These are phyloP conservation scores for Cynopterus brachyotis DNA, from an alignment of 2,113 vertebrate genomes.

Conservation along the genomic window DNA sequence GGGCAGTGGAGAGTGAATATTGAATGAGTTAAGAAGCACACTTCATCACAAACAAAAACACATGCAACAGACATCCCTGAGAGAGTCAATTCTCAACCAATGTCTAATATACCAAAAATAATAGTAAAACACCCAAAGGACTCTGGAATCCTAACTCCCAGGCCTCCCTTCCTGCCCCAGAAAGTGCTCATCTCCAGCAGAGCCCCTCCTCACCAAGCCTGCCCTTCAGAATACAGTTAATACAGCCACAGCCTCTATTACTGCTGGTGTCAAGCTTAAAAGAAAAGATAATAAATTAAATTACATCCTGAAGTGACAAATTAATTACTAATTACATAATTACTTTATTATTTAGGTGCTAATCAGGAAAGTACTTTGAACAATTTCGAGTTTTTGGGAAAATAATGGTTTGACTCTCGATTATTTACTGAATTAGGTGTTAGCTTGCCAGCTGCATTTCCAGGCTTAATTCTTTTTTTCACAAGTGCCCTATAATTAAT, in stretches of 20 bases:
- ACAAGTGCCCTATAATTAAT: conserved; percentile 74
- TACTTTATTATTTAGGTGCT: conserved; percentile 80
- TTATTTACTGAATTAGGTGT: conserved; percentile 75
- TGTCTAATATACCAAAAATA: neutral
- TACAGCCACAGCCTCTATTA: conserved; percentile 5
- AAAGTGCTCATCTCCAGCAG: neutral
- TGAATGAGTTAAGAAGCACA: neutral
- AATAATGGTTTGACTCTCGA: conserved; percentile 82
- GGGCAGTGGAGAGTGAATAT: neutral
- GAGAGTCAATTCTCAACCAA: neutral
- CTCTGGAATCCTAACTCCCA: neutral
- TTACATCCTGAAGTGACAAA: conserved; percentile 72
- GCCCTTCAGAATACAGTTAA: conserved; percentile 36
- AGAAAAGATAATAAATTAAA: conserved; percentile 79
- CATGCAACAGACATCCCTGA: neutral
- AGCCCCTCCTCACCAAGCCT: neutral
- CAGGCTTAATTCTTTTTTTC: conserved; percentile 71
- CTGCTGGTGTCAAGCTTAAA: conserved; percentile 75
- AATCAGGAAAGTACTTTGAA: conserved; percentile 79
- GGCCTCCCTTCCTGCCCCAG: neutral
- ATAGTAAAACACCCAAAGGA: neutral
- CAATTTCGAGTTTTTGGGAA: conserved; percentile 81
- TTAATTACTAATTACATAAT: conserved; percentile 83
- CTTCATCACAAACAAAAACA: neutral
- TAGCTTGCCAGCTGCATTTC: conserved; percentile 62